Evolutionary conservation across 2,113 vertebrate genomes (phyloP).

Genomic region (Perognathus longimembris): DNA sequence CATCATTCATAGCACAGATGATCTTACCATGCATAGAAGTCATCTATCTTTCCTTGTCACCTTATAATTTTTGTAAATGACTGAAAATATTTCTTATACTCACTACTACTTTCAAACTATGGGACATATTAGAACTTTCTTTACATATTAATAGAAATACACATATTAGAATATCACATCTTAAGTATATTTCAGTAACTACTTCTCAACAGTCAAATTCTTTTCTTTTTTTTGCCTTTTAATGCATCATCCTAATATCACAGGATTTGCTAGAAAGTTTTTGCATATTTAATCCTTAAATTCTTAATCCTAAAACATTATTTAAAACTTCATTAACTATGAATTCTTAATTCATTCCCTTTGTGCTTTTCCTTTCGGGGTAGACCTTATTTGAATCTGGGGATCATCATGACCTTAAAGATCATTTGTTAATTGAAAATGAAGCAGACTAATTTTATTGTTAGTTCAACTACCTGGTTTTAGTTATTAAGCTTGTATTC

Average conservation of each 20-base stretch:
- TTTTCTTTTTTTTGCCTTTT: slow-evolving; percentile 9
- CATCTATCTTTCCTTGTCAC: neutral
- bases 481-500: neutral
- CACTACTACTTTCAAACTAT: neutral
- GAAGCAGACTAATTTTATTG: neutral
- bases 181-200: slow-evolving; percentile 4
- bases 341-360: neutral
- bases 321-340: neutral
- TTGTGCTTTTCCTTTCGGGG: neutral
- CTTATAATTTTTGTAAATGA: neutral
- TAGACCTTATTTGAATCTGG: neutral
- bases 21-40: neutral
- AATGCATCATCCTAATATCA: neutral
- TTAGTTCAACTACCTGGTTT: neutral
- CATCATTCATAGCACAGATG: neutral
- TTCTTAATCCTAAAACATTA: no score
- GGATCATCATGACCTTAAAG: neutral
- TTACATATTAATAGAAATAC: neutral
- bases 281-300: no score
- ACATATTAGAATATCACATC: neutral
- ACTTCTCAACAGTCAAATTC: neutral
- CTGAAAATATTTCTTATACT: neutral
- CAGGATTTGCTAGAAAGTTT: neutral
- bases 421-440: slow-evolving; percentile 48
- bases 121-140: neutral